phyloP scores from a whole-genome alignment of 2,797 vertebrate genomes.

The Melanotaenia boesemani region DNA sequence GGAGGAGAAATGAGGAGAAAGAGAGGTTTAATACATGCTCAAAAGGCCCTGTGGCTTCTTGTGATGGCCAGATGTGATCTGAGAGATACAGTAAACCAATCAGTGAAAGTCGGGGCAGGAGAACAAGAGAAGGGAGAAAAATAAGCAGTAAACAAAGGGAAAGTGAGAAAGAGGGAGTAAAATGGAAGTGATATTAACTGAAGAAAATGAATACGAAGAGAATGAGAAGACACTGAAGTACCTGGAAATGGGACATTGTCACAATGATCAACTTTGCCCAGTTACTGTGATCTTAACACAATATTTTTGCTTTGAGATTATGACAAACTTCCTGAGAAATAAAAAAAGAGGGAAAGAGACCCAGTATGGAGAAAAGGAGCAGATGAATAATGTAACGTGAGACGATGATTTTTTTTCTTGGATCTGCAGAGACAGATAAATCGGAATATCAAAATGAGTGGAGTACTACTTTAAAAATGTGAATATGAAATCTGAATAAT shows the following conservation, averaged over 20 bases:
- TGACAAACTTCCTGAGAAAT: conserved; percentile 72
- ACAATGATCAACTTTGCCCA: conserved; percentile 55
- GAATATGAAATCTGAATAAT: conserved; percentile 39
- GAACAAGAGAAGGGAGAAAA: conserved; percentile 45
- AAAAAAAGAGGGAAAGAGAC: conserved; percentile 39
- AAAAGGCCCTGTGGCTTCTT: conserved; percentile 83
- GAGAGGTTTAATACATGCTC: conserved; percentile 67
- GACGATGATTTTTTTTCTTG: conserved; percentile 43
- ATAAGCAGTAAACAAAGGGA: conserved; percentile 36
- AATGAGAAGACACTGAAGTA: conserved; percentile 70
- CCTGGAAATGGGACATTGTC: conserved; percentile 74
- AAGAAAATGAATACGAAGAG: conserved; percentile 44
- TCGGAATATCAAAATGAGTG: conserved; percentile 36
- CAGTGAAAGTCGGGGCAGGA: conserved; percentile 45
- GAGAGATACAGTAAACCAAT: conserved; percentile 83
- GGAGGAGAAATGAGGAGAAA: conserved; percentile 32
- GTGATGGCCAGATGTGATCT: conserved; percentile 83
- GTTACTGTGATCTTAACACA: conserved; percentile 56
- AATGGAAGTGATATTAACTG: conserved; percentile 54
- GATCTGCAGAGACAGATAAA: conserved; percentile 67
- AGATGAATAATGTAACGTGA: conserved; percentile 60
- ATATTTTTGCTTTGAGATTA: conserved; percentile 52
- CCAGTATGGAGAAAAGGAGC: conserved; percentile 55
- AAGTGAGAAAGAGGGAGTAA: conserved; percentile 46
- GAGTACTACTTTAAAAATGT: conserved; percentile 37